Percentiles rank a stretch among this genome's conserved stretches.
These are phyloP conservation scores for Rattus norvegicus DNA, from an alignment of 2,113 vertebrate genomes.

Conservation along the genomic window DNA sequence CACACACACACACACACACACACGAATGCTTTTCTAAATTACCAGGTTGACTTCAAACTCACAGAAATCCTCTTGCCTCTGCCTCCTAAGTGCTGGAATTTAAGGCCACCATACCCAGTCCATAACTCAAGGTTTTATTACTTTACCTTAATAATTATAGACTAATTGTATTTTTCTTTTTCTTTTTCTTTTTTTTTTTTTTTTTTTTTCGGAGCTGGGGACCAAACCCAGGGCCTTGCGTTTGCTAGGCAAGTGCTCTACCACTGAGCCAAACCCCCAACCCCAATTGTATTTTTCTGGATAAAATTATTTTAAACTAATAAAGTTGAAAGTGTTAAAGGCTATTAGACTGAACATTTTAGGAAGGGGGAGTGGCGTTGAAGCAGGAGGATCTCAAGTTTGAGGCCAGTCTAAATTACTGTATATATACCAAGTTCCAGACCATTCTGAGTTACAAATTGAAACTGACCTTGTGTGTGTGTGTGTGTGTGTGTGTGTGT, in stretches of 20 bases:
- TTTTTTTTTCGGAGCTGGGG: too few relatives aligned
- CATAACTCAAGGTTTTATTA: neutral
- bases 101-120: neutral
- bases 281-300: conserved; percentile 9
- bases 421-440: neutral
- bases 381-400: neutral
- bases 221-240: too few relatives aligned
- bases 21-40: too few relatives aligned
- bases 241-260: too few relatives aligned
- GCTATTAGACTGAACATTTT: neutral
- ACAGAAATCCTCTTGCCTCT: neutral
- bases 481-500: neutral
- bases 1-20: too few relatives aligned
- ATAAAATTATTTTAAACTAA: conserved; percentile 43
- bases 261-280: too few relatives aligned
- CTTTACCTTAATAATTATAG: neutral
- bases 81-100: neutral
- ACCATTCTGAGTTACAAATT: neutral
- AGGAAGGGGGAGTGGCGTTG: neutral
- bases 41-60: neutral
- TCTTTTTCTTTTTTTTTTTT: too few relatives aligned
- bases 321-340: neutral
- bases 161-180: conserved; percentile 24
- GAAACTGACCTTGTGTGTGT: neutral
- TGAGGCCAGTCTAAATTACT: neutral